Percentiles rank a stretch among this genome's conserved stretches.
phyloP scores from a whole-genome alignment of 2,113 vertebrate genomes.

The Muntiacus muntjak region DNA sequence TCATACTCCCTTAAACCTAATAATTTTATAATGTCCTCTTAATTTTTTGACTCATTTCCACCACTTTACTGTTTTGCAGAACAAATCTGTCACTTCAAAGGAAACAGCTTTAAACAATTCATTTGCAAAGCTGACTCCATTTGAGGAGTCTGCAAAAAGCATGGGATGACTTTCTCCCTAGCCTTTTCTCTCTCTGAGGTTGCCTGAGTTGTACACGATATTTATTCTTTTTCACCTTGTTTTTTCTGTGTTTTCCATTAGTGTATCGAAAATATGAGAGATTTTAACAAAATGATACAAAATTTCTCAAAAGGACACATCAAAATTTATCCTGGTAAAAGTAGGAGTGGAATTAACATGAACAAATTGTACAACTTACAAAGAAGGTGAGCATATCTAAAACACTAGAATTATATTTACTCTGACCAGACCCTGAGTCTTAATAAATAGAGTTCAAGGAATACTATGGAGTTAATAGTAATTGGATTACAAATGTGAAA shows the following conservation, averaged over 20 bases:
- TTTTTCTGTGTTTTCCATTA: not conserved
- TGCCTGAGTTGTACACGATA: not conserved
- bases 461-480: not conserved
- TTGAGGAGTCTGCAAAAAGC: not conserved
- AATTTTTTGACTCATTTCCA: not conserved
- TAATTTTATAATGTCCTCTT: not conserved
- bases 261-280: slow-evolving; percentile 2
- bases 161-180: not conserved
- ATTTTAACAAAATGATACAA: not conserved
- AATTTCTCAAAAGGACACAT: not conserved
- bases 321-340: slow-evolving; percentile 27
- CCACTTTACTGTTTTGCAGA: not conserved
- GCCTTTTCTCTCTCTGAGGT: not conserved
- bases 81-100: slow-evolving; percentile 8
- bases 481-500: not conserved
- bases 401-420: not conserved
- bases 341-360: not conserved
- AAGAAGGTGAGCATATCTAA: not conserved
- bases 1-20: not conserved
- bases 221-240: not conserved
- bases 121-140: not conserved
- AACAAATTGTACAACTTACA: not conserved
- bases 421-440: not conserved
- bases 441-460: not conserved
- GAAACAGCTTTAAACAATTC: not conserved